A percentile compares a stretch with the other conserved stretches of the same genome.
Conservation (phyloP, 2,888 invertebrate species). For the Lottia scabra region DNA sequence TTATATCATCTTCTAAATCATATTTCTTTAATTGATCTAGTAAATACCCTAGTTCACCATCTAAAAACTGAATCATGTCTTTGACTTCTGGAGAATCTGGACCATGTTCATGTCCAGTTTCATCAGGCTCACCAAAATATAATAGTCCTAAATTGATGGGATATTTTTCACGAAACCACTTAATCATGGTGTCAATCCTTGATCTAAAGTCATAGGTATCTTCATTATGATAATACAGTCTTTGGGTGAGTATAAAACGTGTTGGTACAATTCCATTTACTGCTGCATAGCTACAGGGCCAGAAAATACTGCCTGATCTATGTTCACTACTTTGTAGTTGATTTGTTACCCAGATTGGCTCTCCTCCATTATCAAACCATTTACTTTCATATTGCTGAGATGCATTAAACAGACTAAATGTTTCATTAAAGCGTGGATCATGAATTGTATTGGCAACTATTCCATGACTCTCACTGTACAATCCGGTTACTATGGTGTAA, state of each 20-base stretch:
- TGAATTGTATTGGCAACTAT: constrained; percentile 77
- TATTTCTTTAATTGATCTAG: constrained; percentile 72
- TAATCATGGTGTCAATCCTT: constrained; percentile 52
- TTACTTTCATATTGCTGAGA: constrained; percentile 61
- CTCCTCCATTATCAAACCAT: constrained; percentile 71
- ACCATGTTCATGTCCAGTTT: constrained; percentile 74
- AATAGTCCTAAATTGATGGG: constrained; percentile 79
- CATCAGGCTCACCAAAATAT: constrained; percentile 81
- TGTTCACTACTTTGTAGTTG: constrained; percentile 74
- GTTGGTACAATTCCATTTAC: constrained; percentile 50
- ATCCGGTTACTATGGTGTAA: constrained; percentile 76
- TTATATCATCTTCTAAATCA: constrained; percentile 73
- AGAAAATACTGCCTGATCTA: constrained; percentile 78
- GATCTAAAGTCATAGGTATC: constrained; percentile 50
- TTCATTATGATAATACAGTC: constrained; percentile 22
- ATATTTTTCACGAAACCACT: constrained; percentile 65
- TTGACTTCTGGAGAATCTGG: constrained; percentile 63
- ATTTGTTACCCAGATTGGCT: constrained; percentile 68
- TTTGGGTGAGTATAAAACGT: neutral
- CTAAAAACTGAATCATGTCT: constrained; percentile 73
- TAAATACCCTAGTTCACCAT: constrained; percentile 70
- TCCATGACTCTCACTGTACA: constrained; percentile 78
- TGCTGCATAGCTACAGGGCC: constrained; percentile 76
- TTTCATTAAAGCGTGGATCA: constrained; percentile 70
- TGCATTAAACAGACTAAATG: constrained; percentile 30